These are phyloP conservation scores for Phylloscopus trochilus DNA, from an alignment of 2,113 vertebrate genomes.

Conservation along the genomic window DNA sequence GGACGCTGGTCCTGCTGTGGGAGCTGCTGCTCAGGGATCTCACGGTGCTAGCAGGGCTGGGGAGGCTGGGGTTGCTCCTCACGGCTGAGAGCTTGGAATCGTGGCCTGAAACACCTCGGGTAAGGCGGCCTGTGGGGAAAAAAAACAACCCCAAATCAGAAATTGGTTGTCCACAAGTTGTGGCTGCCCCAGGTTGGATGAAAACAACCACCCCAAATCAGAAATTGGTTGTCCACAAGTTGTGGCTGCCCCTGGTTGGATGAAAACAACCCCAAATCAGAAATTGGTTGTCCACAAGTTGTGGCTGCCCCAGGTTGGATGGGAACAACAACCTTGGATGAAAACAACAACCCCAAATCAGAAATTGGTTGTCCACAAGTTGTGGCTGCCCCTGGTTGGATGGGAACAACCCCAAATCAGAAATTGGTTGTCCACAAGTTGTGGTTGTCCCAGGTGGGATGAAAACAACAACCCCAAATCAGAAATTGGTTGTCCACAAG, in stretches of 20 bases:
- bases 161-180: fast-evolving
- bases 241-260: fast-evolving
- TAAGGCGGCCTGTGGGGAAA: constrained; percentile 72
- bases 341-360: too few relatives aligned
- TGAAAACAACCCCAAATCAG: too few relatives aligned
- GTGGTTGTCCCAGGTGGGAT: too few relatives aligned
- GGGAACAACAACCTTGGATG: too few relatives aligned
- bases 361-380: too few relatives aligned
- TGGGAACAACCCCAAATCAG: too few relatives aligned
- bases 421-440: too few relatives aligned
- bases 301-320: neutral
- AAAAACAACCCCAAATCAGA: neutral
- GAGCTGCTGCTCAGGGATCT: constrained; percentile 52
- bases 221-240: fast-evolving
- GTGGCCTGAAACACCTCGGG: constrained; percentile 72
- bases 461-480: too few relatives aligned
- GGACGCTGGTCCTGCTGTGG: constrained; percentile 62
- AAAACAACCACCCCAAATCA: neutral
- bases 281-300: fast-evolving
- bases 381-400: too few relatives aligned
- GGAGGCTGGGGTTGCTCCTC: constrained; percentile 64
- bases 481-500: too few relatives aligned
- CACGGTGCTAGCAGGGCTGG: neutral
- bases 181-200: neutral
- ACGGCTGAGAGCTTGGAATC: constrained; percentile 59